Conservation (phyloP, 1,140 invertebrate genomes). For the Dinothrombium tinctorium region DNA sequence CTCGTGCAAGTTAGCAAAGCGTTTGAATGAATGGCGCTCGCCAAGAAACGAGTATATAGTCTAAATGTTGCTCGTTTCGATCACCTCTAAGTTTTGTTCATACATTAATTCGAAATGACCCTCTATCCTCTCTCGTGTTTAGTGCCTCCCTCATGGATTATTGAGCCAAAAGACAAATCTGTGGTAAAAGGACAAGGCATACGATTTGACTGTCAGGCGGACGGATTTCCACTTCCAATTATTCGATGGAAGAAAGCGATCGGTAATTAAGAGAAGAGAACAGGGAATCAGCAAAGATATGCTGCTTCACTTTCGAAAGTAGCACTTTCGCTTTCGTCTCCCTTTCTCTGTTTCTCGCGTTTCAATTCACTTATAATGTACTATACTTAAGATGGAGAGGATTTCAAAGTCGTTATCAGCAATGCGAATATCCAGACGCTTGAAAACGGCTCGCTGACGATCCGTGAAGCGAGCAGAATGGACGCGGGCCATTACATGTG, state of each 20-base stretch:
- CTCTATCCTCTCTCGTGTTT: neutral
- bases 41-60: no score
- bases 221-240: constrained; percentile 8
- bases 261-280: constrained; percentile 14
- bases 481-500: constrained; percentile 13
- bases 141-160: constrained; percentile 23
- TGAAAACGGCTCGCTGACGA: constrained; percentile 8
- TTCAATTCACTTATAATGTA: neutral
- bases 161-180: constrained; percentile 22
- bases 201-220: constrained; percentile 10
- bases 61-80: no score
- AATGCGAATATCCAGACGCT: constrained; percentile 16
- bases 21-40: no score
- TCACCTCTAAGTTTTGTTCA: no score
- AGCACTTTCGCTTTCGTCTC: neutral
- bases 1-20: no score
- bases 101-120: no score
- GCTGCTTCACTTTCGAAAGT: no score
- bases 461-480: constrained; percentile 8
- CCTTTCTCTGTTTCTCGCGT: neutral
- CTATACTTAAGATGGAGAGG: constrained; percentile 15
- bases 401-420: constrained; percentile 11
- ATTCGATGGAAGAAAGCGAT: constrained; percentile 16
- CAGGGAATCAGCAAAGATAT: constrained; percentile 17
- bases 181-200: constrained; percentile 20